Base-by-base conservation (phyloP, 2,113 vertebrate species). In the Sinocyclocheilus maitianheensis region DNA sequence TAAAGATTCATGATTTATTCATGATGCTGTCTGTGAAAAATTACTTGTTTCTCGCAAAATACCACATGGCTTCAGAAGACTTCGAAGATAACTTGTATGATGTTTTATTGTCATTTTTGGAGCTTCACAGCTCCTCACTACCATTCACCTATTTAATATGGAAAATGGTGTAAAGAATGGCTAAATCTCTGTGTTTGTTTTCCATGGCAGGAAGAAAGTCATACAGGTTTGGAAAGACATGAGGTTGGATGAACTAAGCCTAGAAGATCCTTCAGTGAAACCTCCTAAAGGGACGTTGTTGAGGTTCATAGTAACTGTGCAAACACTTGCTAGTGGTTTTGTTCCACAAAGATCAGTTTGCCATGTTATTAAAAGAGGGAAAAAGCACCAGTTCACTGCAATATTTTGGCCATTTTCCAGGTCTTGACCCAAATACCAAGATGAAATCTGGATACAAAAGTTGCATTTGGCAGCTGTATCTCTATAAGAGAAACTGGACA, bases 401-500 rank as follows among this genome's bases (percentile, higher is more conserved):
- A 16, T 79, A 75, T 78, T 43, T 51, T n/a, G 34, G 53, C 75
- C 48, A 26, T 81, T 86, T 88, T 87, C 77, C 86, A 90, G 87
- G 75, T 83, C 85, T 79, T 82, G 69, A 90, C 43, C 83, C 77
- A 87, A 91, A 81, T 87, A 87, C 85, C 85, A 91, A 80, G 24
- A 60, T 34, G 0, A 48, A 69, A 7, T 55, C 10, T 81, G 7
- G 34, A 84, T 6, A 60, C 48, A 83, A 22, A 63, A 34, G 67
- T 75, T 34, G 26, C 43, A 80, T 63, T 16, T 26, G 76, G 81
- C 88, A 88, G 10, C 58, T 89, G 88, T 88, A 94, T 95, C 95
- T 96, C 95, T 96, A 95, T 94, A 95, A 96, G 95, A 97, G 96
- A 94, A 96, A 92, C 86, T 86, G 85, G 9, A 26, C 22, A 10